These are phyloP conservation scores for Limenitis camilla DNA, from an alignment of 2,888 invertebrate species.

Conservation along the genomic window DNA sequence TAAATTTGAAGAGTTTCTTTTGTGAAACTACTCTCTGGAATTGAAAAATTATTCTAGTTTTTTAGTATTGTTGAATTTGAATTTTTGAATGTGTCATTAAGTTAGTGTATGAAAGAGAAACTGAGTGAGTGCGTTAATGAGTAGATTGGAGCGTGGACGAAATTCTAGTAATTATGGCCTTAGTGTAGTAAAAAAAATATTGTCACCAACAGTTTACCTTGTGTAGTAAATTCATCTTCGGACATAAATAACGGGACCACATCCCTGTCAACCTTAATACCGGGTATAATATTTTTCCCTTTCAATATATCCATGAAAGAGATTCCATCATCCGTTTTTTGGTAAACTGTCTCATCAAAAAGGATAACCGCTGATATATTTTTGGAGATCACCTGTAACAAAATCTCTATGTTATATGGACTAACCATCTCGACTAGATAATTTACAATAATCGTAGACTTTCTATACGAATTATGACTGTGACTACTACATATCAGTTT, in stretches of 20 bases:
- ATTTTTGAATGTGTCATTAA: too few relatives aligned
- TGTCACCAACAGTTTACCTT: constrained; percentile 80
- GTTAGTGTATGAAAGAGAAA: too few relatives aligned
- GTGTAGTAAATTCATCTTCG: constrained; percentile 95
- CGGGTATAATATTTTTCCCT: constrained; percentile 91
- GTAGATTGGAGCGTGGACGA: neutral
- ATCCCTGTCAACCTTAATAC: constrained; percentile 95
- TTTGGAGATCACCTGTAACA: constrained; percentile 68
- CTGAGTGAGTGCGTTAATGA: neutral
- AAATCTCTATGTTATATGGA: neutral
- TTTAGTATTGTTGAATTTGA: too few relatives aligned
- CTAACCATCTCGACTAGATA: too few relatives aligned
- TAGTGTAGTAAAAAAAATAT: neutral
- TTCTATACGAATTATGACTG: too few relatives aligned
- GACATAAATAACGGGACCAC: constrained; percentile 93
- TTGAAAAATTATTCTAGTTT: neutral
- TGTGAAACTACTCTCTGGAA: too few relatives aligned
- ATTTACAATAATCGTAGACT: too few relatives aligned
- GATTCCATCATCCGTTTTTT: constrained; percentile 90
- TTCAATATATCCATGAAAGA: constrained; percentile 88
- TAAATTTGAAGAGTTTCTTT: too few relatives aligned
- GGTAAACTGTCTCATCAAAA: constrained; percentile 98
- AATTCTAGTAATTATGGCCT: neutral
- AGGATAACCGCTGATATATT: constrained; percentile 97
- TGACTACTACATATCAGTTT: too few relatives aligned